Base-by-base conservation (phyloP, 2,113 vertebrate genomes). In the Pangasianodon gigas region DNA sequence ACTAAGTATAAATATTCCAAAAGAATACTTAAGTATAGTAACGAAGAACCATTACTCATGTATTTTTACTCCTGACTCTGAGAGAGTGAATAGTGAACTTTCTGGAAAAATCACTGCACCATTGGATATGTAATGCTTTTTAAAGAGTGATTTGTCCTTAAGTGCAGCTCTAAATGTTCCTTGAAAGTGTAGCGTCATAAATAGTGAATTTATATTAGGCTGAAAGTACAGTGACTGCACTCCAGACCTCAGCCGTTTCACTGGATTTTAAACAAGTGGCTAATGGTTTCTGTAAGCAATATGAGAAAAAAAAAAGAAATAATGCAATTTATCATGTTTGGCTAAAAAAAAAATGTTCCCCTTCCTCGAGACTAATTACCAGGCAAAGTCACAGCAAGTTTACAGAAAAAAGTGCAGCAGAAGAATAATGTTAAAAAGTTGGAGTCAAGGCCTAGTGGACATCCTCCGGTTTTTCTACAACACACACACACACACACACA, bases 141-240 rank as follows among this genome's bases (percentile, higher is more conserved):
- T 60, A 91, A 83, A 88, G 44, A 87, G 67, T 13, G 62, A n/a
- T 85, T 87, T 91, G 79, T 89, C 62, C 44, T 87, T 32, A 21
- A 87, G 65, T 65, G 85, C 65, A 29, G 67, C 37, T 83, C 58
- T 79, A 58, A 65, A 84, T 84, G 81, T 89, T 56, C 86, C 67
- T 54, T 89, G 48, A 86, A 89, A 92, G 51, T 67, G 67, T 77
- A 51, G 21, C 51, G 24, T 81, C 71, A 77, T 75, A 89, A 90
- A 86, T 84, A 82, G 41, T 44, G 26, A n/a, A 62, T 52, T 84
- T 89, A 87, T 60, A 60, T 81, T 51, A 80, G 52, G 44, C 21
- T 24, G 56, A 4, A 67, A 26, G 71, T 89, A 26, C 82, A 65
- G 41, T 6, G 19, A 84, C 46, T 14, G 41, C 44, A 11, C 62